Conservation (phyloP, 2,797 vertebrate genomes). For the Ispidina picta region DNA sequence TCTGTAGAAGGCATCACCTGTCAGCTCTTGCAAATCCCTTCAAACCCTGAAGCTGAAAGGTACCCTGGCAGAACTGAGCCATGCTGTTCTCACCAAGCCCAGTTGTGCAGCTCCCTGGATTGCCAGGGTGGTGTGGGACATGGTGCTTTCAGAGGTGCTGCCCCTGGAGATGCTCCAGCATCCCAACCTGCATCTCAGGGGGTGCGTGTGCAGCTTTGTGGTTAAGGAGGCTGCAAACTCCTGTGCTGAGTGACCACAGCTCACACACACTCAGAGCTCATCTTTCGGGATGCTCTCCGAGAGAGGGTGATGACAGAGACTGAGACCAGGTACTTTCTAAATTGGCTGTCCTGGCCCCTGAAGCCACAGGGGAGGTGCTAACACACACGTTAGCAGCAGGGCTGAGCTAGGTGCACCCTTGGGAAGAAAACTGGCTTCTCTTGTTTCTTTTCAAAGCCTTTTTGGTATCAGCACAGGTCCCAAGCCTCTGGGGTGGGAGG, state of each 20-base stretch:
- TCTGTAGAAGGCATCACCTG: background rate
- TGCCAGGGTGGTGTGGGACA: background rate
- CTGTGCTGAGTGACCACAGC: conserved; percentile 1
- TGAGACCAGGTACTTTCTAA: conserved; percentile 57
- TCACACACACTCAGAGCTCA: conserved; percentile 29
- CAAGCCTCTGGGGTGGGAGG: background rate
- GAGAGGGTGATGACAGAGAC: background rate
- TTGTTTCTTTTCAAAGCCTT: background rate
- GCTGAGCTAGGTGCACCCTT: background rate
- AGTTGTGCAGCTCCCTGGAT: background rate
- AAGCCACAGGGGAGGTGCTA: conserved; percentile 40
- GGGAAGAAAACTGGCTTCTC: background rate
- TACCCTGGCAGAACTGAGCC: background rate
- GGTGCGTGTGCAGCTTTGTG: background rate
- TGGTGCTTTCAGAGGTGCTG: background rate
- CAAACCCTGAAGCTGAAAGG: background rate
- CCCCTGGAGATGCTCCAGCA: background rate
- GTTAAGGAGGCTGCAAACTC: background rate
- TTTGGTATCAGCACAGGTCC: background rate
- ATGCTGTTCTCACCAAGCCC: background rate
- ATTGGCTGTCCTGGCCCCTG: conserved; percentile 13
- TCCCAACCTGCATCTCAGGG: background rate
- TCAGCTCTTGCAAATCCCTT: background rate
- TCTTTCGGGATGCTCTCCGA: conserved; percentile 30
- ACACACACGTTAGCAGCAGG: background rate